Conservation (phyloP, 2,888 invertebrate genomes). For the Caenorhabditis uteleia region DNA sequence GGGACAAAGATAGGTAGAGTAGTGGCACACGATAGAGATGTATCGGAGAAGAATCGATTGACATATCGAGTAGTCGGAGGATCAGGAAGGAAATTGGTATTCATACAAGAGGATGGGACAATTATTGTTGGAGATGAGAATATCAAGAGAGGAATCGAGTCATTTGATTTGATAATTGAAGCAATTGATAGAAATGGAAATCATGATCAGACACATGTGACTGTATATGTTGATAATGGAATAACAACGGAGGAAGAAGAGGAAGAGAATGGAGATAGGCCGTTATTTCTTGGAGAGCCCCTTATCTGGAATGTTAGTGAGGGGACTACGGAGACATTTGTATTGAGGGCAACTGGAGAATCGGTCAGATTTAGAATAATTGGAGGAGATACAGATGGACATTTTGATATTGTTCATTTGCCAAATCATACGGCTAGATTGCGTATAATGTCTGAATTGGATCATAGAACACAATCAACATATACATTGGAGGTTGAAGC, state of each 20-base stretch:
- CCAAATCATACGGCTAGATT: conserved; percentile 13
- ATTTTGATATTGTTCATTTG: conserved; percentile 31
- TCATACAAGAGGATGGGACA: conserved; percentile 56
- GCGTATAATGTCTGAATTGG: conserved; percentile 20
- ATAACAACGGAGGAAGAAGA: conserved; percentile 13
- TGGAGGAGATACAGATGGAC: conserved; percentile 33
- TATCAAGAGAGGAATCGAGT: conserved; percentile 18
- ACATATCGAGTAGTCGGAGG: conserved; percentile 50
- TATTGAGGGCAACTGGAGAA: conserved; percentile 12
- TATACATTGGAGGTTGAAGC: conserved; percentile 35
- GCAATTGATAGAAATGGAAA: conserved; percentile 46
- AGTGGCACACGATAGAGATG: conserved; percentile 56
- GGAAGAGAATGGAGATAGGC: conserved; percentile 17
- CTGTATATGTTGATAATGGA: conserved; percentile 37
- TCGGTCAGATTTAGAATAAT: conserved; percentile 27
- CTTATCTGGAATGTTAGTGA: conserved; percentile 52
- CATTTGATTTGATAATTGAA: conserved; percentile 49
- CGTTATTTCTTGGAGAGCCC: conserved; percentile 37
- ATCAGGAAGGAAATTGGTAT: conserved; percentile 48
- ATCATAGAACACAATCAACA: conserved; percentile 1
- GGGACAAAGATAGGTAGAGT: conserved; percentile 53
- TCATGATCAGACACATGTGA: conserved; percentile 38
- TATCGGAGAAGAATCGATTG: conserved; percentile 37
- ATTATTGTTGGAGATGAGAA: conserved; percentile 44
- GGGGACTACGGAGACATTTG: conserved; percentile 33